Percentiles rank a stretch among this genome's conserved stretches.
These are phyloP conservation scores for Thereva nobilitata DNA, from an alignment of 2,888 invertebrate species.

Conservation along the genomic window DNA sequence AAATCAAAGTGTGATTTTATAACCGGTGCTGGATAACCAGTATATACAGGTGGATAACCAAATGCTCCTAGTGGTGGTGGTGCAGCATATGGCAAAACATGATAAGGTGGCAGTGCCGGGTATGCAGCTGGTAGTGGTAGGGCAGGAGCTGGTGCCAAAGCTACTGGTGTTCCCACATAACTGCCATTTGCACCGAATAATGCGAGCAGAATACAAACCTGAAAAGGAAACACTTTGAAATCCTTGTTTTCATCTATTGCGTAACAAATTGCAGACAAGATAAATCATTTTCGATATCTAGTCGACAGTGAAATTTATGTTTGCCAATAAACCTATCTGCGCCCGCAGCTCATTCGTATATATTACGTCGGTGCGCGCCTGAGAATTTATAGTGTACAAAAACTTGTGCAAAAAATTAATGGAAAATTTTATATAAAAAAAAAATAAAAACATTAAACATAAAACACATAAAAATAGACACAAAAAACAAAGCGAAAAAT, in stretches of 20 bases:
- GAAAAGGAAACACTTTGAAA: slow-evolving; percentile 24
- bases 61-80: slow-evolving; percentile 11
- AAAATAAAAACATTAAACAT: no score
- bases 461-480: no score
- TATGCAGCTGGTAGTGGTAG: background rate
- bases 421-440: no score
- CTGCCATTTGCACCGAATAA: background rate
- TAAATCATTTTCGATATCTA: slow-evolving; percentile 26
- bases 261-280: slow-evolving; percentile 12
- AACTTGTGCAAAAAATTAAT: no score
- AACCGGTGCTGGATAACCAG: slow-evolving; percentile 17
- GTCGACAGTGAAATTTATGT: slow-evolving; percentile 11
- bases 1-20: slow-evolving; percentile 30
- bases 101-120: slow-evolving; percentile 1
- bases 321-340: slow-evolving; percentile 8
- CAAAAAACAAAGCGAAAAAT: no score
- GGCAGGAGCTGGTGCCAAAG: slow-evolving; percentile 22
- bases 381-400: no score
- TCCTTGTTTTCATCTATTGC: slow-evolving; percentile 8
- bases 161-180: slow-evolving; percentile 21
- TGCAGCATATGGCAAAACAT: background rate
- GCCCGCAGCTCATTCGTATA: background rate
- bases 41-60: slow-evolving; percentile 8
- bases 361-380: no score
- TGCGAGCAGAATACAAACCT: slow-evolving; percentile 18